Conservation (phyloP, 2,797 vertebrate genomes). For the Anolis apletophallus region DNA sequence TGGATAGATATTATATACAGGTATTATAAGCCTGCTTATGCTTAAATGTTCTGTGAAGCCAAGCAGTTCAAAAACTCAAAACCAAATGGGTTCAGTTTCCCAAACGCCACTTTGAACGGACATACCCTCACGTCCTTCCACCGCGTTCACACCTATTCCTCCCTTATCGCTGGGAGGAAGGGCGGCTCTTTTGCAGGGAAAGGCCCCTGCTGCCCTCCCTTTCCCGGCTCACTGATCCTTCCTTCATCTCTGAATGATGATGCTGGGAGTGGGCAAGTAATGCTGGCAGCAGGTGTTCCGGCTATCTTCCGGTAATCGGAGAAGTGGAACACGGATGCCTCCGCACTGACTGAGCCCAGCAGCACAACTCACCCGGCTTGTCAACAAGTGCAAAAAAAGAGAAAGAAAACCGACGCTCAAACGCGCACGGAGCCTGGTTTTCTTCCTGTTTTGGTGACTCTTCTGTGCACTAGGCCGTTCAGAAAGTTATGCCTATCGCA, state of each 20-base stretch:
- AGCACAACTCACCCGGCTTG: slow-evolving; percentile 10
- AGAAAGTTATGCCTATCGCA: not conserved
- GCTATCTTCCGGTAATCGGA: slow-evolving; percentile 34
- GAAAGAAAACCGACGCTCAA: not conserved
- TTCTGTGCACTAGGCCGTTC: not conserved
- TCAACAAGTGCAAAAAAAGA: slow-evolving; percentile 36
- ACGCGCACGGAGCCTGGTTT: not conserved
- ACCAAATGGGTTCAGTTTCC: not conserved
- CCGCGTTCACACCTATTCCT: not conserved
- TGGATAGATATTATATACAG: no score
- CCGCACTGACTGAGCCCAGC: slow-evolving; percentile 20
- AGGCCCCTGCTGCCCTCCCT: not conserved
- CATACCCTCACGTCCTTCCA: not conserved
- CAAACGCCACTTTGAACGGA: not conserved
- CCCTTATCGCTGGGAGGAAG: not conserved
- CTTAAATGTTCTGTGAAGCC: not conserved
- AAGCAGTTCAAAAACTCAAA: not conserved
- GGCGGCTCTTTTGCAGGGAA: not conserved
- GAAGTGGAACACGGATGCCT: slow-evolving; percentile 33
- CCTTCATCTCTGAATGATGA: slow-evolving; percentile 20
- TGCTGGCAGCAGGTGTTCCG: slow-evolving; percentile 19
- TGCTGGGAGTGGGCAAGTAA: slow-evolving; percentile 19
- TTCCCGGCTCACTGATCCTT: slow-evolving; percentile 13
- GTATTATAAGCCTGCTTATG: not conserved
- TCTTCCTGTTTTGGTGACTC: not conserved